A percentile compares a stretch with the other conserved stretches of the same genome.
Evolutionary conservation across 2,113 vertebrate species (phyloP).

Genomic region (Myxocyprinus asiaticus): DNA sequence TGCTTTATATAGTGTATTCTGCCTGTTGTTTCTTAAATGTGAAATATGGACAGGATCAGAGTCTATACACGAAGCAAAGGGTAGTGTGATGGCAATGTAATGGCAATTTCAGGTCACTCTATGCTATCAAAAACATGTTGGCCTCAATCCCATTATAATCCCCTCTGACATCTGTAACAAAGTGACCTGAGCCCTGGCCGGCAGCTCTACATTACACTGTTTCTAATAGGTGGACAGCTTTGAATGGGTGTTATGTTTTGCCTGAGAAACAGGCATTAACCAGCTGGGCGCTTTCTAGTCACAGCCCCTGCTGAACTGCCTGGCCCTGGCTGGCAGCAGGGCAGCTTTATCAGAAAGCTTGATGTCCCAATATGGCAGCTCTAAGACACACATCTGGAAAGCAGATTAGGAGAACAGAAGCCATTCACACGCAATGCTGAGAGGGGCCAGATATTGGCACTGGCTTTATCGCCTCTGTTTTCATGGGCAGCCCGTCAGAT

Average conservation of each 20-base stretch:
- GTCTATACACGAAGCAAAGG: background rate
- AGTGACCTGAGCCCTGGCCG: slow-evolving; percentile 6
- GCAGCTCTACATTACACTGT: slow-evolving; percentile 22
- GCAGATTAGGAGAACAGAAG: slow-evolving; percentile 50
- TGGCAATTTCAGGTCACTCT: too few species aligned
- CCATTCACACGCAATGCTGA: slow-evolving; percentile 43
- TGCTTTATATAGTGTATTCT: background rate
- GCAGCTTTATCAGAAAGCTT: slow-evolving; percentile 29
- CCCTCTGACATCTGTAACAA: slow-evolving; percentile 39
- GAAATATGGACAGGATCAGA: background rate
- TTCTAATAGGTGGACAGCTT: slow-evolving; percentile 28
- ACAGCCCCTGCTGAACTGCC: slow-evolving; percentile 8
- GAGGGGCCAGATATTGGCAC: slow-evolving; percentile 37
- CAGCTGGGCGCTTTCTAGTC: slow-evolving; percentile 32
- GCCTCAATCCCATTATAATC: slow-evolving; percentile 42
- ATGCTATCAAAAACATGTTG: slow-evolving; percentile 29
- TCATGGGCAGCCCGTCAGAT: slow-evolving; percentile 22
- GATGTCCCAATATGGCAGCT: slow-evolving; percentile 45
- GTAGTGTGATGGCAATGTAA: background rate
- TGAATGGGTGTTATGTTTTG: slow-evolving; percentile 37
- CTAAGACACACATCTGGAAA: slow-evolving; percentile 52
- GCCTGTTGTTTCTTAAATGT: background rate
- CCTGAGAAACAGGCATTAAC: slow-evolving; percentile 43
- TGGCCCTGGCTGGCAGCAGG: slow-evolving; percentile 16
- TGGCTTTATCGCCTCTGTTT: slow-evolving; percentile 48